A percentile compares a stretch with the other conserved stretches of the same genome.
Evolutionary conservation across 2,797 vertebrate species (phyloP).

Genomic region (Crenuchus spilurus): DNA sequence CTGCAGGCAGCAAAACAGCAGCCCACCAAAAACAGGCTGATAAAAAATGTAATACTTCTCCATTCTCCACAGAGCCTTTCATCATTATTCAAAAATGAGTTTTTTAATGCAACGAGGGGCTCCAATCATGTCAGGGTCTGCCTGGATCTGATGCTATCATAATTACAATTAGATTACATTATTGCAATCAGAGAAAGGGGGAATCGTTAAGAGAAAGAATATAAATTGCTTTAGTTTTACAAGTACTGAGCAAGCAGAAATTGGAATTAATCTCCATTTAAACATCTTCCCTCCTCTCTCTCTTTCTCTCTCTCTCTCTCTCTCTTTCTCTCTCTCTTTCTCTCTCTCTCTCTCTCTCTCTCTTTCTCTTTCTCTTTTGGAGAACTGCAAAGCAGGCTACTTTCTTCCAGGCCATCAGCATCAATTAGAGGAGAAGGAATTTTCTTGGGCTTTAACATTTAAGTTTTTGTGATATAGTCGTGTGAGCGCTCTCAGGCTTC

Average conservation of each 20-base stretch:
- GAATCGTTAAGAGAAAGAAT: conserved; percentile 99
- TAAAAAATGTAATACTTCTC: conserved; percentile 98
- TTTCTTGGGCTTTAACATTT: conserved; percentile 70
- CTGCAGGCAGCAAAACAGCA: conserved; percentile 61
- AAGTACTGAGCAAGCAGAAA: conserved; percentile 99
- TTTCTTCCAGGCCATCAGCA: conserved; percentile 96
- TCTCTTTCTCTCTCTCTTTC: not conserved
- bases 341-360: not conserved
- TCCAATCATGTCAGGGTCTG: conserved; percentile 99
- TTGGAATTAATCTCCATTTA: conserved; percentile 99
- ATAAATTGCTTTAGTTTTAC: conserved; percentile 99
- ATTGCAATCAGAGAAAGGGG: conserved; percentile 99
- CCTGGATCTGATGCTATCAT: conserved; percentile 99
- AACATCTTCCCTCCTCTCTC: too few relatives aligned
- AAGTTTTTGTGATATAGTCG: conserved; percentile 63
- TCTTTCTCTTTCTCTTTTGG: conserved; percentile 71
- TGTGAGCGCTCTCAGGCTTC: conserved; percentile 40
- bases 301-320: conserved; percentile 77
- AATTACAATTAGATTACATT: conserved; percentile 99
- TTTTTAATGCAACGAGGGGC: conserved; percentile 99
- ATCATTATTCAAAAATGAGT: conserved; percentile 99
- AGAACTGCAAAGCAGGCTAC: conserved; percentile 95
- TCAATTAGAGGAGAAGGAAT: conserved; percentile 92
- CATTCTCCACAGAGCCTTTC: conserved; percentile 99
- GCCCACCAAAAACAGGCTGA: conserved; percentile 85